Evolutionary conservation across 1,140 invertebrate genomes (phyloP).

Genomic region (Acromyrmex charruanus): DNA sequence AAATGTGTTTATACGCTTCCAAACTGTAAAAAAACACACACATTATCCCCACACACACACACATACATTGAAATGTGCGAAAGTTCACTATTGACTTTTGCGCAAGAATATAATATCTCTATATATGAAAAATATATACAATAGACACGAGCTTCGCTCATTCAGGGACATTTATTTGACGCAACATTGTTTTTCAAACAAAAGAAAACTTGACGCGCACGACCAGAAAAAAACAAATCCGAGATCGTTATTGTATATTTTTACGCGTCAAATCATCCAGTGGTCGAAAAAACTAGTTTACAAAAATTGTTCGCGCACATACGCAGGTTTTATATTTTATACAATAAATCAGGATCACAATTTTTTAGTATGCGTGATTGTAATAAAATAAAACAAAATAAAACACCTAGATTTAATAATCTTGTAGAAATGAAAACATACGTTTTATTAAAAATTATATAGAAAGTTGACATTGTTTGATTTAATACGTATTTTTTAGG

Average conservation of each 20-base stretch:
- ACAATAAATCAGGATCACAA: constrained; percentile 22
- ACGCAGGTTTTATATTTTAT: constrained; percentile 17
- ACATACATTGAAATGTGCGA: not conserved
- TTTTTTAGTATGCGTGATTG: constrained; percentile 19
- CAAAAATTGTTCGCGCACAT: constrained; percentile 47
- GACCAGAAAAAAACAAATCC: constrained; percentile 46
- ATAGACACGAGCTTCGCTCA: not conserved
- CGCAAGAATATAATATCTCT: not conserved
- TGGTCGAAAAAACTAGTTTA: constrained; percentile 57
- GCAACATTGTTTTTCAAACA: constrained; percentile 47
- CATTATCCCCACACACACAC: too few relatives aligned
- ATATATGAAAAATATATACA: not conserved
- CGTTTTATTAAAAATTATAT: not conserved
- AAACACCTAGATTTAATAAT: not conserved
- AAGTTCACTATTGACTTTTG: not conserved
- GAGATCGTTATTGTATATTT: constrained; percentile 62
- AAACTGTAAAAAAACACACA: not conserved
- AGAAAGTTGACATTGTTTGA: not conserved
- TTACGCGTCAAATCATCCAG: constrained; percentile 51
- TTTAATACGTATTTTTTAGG: not conserved
- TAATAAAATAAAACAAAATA: constrained; percentile 51
- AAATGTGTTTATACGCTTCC: not conserved
- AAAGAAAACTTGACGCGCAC: constrained; percentile 37
- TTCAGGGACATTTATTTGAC: constrained; percentile 51
- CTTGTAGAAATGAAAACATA: constrained; percentile 22